Evolutionary conservation across 2,888 invertebrate genomes (phyloP), one percentile per base, ranked within the genome.

Genomic region (Plutella xylostella): DNA sequence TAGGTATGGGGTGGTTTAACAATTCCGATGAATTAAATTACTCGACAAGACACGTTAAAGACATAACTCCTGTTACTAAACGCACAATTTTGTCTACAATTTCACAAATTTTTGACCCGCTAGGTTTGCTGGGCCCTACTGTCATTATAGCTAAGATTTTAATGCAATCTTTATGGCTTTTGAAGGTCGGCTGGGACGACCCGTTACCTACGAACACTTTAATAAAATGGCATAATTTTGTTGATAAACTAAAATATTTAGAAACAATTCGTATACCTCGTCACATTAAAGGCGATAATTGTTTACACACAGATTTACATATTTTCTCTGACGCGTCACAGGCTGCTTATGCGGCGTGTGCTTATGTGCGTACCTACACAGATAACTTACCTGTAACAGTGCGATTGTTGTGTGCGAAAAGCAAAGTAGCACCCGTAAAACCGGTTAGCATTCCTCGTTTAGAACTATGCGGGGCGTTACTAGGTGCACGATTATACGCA

Each of bases 381-480:
- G 30, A 42, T 4, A 44, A 45, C n/a, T n/a, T 37, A 12, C 6
- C 15, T 9, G 25, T 55, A 3, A 40, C 30, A 4, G 45, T 53
- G 2, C 44, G 47, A 2, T 47, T 61, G 14, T 39, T 61, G 14
- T 52, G 48, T 33, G 47, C 57, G 1, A 63, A 61, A 42, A 41
- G 53, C 15, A 53, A 51, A 19, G 53, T 60, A 2, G 57, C 60
- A 1, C 55, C 59, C 0, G 5, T 52, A 1, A 56, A 55, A 40
- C 42, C 54, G 2, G 43, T 46, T 5, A 53, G 48, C 4, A 51
- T 62, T 12, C 58, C 60, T 1, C 51, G 58, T 3, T 37, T 60
- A 3, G 62, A 63, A 35, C 45, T 61, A 1, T 59, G 56, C 34
- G 59, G 51, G 2, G 57, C 56, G 1, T 42, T 58, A 18, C 17